These are phyloP conservation scores for Dicentrarchus labrax DNA, from an alignment of 2,113 vertebrate genomes.

Conservation along the genomic window DNA sequence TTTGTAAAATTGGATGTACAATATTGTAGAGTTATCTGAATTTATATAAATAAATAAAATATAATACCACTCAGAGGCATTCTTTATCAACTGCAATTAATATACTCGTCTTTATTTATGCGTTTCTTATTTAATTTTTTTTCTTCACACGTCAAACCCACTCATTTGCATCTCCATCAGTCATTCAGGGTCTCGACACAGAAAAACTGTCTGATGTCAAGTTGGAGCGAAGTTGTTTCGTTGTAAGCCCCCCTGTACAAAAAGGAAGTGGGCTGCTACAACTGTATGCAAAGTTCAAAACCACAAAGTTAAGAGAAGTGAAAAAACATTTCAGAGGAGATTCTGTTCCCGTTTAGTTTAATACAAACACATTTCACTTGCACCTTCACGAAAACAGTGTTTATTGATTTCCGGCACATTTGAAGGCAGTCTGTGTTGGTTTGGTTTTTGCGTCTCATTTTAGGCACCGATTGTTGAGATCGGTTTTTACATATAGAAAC, in stretches of 20 bases:
- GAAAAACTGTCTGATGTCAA: conserved; percentile 23
- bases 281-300: conserved; percentile 46
- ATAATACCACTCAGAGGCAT: background rate
- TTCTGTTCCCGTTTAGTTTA: conserved; percentile 13
- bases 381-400: conserved; percentile 24
- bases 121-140: background rate
- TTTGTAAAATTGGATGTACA: background rate
- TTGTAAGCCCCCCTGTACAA: conserved; percentile 17
- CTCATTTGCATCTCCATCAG: conserved; percentile 48
- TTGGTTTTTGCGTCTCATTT: background rate
- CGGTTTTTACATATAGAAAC: conserved; percentile 5
- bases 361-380: conserved; percentile 13
- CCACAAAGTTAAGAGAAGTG: conserved; percentile 7
- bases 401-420: conserved; percentile 8
- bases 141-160: conserved; percentile 40
- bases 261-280: conserved; percentile 70
- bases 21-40: background rate
- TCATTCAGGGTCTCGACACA: conserved; percentile 45
- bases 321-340: conserved; percentile 1
- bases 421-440: background rate
- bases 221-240: conserved; percentile 33
- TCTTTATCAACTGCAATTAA: background rate
- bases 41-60: conserved; percentile 15
- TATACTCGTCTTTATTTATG: conserved; percentile 44
- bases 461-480: conserved; percentile 9